Evolutionary conservation across 2,113 vertebrate genomes (phyloP), one percentile per base, ranked within the genome.

Genomic region (Callospermophilus lateralis): DNA sequence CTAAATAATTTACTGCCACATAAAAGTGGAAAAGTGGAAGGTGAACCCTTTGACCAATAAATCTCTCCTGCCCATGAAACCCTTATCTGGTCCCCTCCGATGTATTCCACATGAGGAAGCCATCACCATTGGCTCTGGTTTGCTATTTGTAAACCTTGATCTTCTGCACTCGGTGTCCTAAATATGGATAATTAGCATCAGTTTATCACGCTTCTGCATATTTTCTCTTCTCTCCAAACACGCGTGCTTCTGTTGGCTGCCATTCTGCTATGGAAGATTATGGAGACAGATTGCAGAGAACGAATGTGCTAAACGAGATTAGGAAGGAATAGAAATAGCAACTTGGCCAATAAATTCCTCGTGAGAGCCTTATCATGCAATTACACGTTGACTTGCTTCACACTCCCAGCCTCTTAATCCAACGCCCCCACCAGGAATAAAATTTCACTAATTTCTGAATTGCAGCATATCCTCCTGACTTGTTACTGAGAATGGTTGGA

Each of bases 101-200:
- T 99, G 99, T 99, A 99, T 99, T 99, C 99, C 98, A 98, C 98
- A 98, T 98, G 98, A 98, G 99, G 99, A 99, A 99, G 99, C 99
- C 99, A 99, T 99, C 99, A 98, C 98, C 99, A 98, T 95, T 99
- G 98, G 99, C 99, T 99, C 99, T 98, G 99, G 99, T 99, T 99
- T 99, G 99, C 98, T 98, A 99, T 99, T 99, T 99, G 99, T 99
- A 99, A 99, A 99, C 99, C 99, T 99, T 99, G 99, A 99, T 99
- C 99, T 99, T 99, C 99, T 99, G 99, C 99, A 99, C 99, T 99
- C 98, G 98, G 99, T 99, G 99, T 99, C 99, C 99, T 99, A 99
- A 99, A 99, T 99, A 99, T 99, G 99, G 99, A 99, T 99, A 99
- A 99, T 99, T 99, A 99, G 99, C 99, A 99, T 99, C 99, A 99